Base-by-base conservation (phyloP, 2,113 vertebrate genomes). In the Opisthocomus hoazin region DNA sequence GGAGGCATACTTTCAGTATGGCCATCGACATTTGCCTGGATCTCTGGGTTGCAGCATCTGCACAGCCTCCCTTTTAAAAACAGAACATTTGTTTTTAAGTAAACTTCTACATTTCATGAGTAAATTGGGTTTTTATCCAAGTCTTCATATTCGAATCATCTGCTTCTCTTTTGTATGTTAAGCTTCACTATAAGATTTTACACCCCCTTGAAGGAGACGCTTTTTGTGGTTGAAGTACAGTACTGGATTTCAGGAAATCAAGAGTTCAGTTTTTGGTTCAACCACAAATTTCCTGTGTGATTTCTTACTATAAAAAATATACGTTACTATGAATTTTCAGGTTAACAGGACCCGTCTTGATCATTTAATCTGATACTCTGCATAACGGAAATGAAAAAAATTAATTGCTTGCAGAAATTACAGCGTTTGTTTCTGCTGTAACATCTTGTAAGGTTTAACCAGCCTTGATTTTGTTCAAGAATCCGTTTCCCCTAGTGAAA, bases 221-320 rank as follows among this genome's bases (percentile, higher is more conserved):
- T 91, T 87, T 87, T 94, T 95, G 92, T 91, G 81, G 92, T 95
- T 93, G 36, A 84, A 89, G 50, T 65, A 43, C 48, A 57, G n/a
- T 56, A 82, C 20, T 91, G 80, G 51, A 93, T 96, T 95, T 95
- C 96, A 96, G 86, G 86, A 96, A 96, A 96, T 96, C 61, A 93
- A 92, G 57, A 90, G 79, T 93, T 95, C 84, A 76, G 69, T 95
- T 95, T 93, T 74, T 96, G 84, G 76, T 94, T 93, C 54, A 94
- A 89, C 96, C 95, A 65, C 95, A 92, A 29, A 84, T 93, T 96
- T 97, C 76, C 83, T 95, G 80, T 92, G 50, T 92, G 64, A 92
- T 90, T 64, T 5, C 56, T 88, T 66, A 24, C 48, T 89, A 57
- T 91, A n/a, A n/a, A n/a, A n/a, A n/a, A n/a, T n/a, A n/a, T n/a